Evolutionary conservation across 2,888 invertebrate genomes (phyloP).

Genomic region (Hypsopygia costalis): DNA sequence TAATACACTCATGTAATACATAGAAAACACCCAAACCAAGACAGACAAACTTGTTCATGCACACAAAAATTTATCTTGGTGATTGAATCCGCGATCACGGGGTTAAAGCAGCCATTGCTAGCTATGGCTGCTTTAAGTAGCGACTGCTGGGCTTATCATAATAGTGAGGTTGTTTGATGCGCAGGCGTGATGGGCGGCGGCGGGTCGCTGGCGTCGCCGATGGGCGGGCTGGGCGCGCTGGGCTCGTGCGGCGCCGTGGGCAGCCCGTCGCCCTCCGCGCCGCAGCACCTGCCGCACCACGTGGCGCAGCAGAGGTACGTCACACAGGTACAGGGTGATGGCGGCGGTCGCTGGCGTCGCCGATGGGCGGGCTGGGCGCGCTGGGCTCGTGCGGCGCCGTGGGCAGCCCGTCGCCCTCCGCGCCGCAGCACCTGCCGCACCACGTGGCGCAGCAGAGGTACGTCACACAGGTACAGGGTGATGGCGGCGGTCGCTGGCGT

Average conservation of each 20-base stretch:
- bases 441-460: constrained; percentile 77
- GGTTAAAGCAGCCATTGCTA: no score
- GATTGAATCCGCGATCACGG: no score
- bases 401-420: constrained; percentile 84
- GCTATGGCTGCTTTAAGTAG: no score
- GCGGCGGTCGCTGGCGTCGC: constrained; percentile 56
- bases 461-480: no score
- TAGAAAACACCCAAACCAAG: no score
- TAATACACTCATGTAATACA: no score
- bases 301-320: constrained; percentile 69
- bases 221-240: constrained; percentile 58
- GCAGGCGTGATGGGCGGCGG: constrained; percentile 59
- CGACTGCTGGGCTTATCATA: no score
- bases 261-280: constrained; percentile 84
- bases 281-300: constrained; percentile 78
- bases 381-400: constrained; percentile 77
- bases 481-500: no score
- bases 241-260: constrained; percentile 81
- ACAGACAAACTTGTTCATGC: no score
- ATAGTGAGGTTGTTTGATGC: no score
- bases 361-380: constrained; percentile 60
- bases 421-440: constrained; percentile 77
- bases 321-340: no score
- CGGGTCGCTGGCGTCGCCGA: constrained; percentile 59
- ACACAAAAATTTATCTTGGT: no score